A percentile compares a stretch with the other conserved stretches of the same genome.
Conservation (phyloP, 2,888 invertebrate species). For the Himalopsyche anomala region DNA sequence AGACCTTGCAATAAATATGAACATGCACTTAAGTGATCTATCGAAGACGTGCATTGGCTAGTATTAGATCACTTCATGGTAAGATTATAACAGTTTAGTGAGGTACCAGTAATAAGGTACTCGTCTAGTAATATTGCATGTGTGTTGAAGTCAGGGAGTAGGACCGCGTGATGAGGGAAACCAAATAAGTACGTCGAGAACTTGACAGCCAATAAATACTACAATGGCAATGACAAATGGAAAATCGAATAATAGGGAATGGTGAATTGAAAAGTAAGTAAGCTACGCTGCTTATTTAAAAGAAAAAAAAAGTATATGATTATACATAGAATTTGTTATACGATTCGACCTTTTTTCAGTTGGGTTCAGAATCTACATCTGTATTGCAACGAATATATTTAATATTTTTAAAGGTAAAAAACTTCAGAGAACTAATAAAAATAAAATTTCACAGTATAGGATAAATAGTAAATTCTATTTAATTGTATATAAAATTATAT, state of each 20-base stretch:
- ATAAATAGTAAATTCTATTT: no score
- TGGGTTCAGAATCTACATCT: no score
- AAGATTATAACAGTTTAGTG: background rate
- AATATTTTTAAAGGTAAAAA: no score
- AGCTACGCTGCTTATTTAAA: background rate
- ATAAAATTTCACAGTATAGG: no score
- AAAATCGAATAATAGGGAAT: background rate
- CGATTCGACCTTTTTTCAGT: no score
- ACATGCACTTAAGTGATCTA: background rate
- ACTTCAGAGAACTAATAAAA: no score
- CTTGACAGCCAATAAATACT: conserved; percentile 32
- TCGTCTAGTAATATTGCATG: no score
- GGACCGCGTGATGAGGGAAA: conserved; percentile 5
- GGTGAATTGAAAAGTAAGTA: background rate
- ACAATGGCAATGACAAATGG: conserved; percentile 23
- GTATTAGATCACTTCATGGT: background rate
- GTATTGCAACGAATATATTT: no score
- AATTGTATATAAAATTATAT: no score
- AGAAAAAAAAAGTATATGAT: no score
- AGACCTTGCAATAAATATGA: conserved; percentile 15
- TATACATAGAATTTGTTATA: no score
- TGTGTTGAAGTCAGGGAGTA: background rate
- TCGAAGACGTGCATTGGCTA: background rate
- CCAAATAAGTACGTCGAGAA: conserved; percentile 35
- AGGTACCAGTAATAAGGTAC: no score